Percentiles rank a stretch among this genome's conserved stretches.
Evolutionary conservation across 2,113 vertebrate species (phyloP).

Genomic region (Microtus richardsoni): DNA sequence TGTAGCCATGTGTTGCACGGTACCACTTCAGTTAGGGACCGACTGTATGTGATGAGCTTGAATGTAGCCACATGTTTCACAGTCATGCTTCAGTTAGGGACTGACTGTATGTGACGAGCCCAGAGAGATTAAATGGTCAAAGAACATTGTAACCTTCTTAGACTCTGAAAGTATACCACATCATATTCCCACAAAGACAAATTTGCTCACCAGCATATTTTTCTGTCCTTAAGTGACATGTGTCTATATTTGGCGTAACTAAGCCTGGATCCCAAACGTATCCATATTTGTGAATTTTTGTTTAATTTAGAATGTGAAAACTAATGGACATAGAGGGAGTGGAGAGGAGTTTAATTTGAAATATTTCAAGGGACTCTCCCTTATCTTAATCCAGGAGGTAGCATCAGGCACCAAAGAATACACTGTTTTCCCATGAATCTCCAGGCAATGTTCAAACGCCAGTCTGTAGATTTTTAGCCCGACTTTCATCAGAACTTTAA

Average conservation of each 20-base stretch:
- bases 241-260: not conserved
- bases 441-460: not conserved
- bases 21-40: no score
- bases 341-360: not conserved
- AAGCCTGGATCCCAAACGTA: not conserved
- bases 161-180: not conserved
- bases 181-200: not conserved
- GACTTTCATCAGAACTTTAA: not conserved
- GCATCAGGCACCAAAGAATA: not conserved
- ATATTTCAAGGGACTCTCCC: not conserved
- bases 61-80: not conserved
- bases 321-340: not conserved
- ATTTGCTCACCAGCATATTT: not conserved
- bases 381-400: conserved; percentile 6
- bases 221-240: not conserved
- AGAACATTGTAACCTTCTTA: not conserved
- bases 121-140: not conserved
- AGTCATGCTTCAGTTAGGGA: no score
- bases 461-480: not conserved
- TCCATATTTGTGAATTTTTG: not conserved
- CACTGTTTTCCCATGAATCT: not conserved
- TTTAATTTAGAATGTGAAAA: not conserved
- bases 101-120: no score
- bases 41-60: no score
- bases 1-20: not conserved